Conservation (phyloP, 2,113 vertebrate genomes). For the Lates calcarifer region DNA sequence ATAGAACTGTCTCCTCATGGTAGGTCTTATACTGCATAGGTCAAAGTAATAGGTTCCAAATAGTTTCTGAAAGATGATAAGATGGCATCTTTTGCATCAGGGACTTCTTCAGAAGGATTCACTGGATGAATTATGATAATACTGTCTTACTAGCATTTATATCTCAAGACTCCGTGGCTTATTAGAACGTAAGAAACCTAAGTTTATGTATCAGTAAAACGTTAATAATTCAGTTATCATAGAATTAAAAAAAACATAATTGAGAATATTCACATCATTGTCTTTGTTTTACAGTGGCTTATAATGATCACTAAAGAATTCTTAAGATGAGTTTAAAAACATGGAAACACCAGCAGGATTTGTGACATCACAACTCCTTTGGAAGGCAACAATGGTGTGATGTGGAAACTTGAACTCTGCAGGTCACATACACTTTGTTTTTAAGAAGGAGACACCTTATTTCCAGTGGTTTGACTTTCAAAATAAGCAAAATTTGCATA, state of each 20-base stretch:
- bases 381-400: too few species aligned
- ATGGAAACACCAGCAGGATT: too few species aligned
- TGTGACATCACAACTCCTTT: too few species aligned
- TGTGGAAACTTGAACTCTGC: too few species aligned
- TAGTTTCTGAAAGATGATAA: background rate
- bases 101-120: background rate
- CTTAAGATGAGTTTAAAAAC: too few species aligned
- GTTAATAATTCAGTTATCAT: background rate
- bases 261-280: background rate
- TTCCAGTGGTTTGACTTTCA: too few species aligned
- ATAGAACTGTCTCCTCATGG: background rate
- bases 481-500: too few species aligned
- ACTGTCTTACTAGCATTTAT: background rate
- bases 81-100: background rate
- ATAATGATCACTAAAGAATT: too few species aligned
- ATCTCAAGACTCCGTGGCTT: background rate
- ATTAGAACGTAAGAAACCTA: background rate
- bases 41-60: background rate
- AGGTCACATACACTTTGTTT: too few species aligned
- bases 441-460: too few species aligned
- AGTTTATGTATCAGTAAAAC: background rate
- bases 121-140: too few species aligned
- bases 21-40: background rate
- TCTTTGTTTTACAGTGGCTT: too few species aligned
- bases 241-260: background rate